Conservation (phyloP, 1,140 invertebrate species). For the Macrotrachela quadricornifera region DNA sequence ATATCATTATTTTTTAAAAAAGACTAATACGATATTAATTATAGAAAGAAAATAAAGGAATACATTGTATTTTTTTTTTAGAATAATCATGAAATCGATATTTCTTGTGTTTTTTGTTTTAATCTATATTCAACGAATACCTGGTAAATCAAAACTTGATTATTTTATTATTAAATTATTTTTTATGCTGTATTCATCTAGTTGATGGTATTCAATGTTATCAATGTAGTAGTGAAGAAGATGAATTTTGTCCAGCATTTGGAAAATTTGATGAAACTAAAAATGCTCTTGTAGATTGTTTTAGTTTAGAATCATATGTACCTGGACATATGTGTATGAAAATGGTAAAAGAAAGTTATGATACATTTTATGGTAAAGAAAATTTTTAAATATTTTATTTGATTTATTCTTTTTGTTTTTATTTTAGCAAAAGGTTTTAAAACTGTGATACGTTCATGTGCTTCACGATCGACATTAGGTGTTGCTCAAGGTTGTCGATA, state of each 20-base stretch:
- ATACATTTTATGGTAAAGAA: constrained; percentile 4
- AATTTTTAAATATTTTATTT: too few species aligned
- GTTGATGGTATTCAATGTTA: constrained; percentile 2
- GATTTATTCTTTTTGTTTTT: background rate
- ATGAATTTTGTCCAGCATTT: constrained; percentile 9
- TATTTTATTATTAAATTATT: too few species aligned
- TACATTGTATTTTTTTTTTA: too few species aligned
- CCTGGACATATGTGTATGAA: constrained; percentile 8
- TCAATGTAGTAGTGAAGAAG: constrained; percentile 6
- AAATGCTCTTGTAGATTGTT: constrained; percentile 9
- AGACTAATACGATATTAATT: too few species aligned
- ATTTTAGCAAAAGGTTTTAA: constrained; percentile 7
- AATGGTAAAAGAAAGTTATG: constrained; percentile 5
- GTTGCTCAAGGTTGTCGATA: constrained; percentile 6
- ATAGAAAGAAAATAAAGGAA: too few species aligned
- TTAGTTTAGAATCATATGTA: constrained; percentile 3
- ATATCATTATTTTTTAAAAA: too few species aligned
- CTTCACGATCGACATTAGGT: constrained; percentile 4
- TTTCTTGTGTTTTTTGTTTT: too few species aligned
- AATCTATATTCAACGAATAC: too few species aligned
- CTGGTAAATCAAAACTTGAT: too few species aligned
- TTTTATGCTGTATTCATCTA: too few species aligned
- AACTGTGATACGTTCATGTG: background rate
- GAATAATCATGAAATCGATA: too few species aligned
- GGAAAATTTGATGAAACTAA: constrained; percentile 8